Evolutionary conservation across 1,140 invertebrate genomes (phyloP), one percentile per base, ranked within the genome.

Genomic region (Euura saliciscinereae): DNA sequence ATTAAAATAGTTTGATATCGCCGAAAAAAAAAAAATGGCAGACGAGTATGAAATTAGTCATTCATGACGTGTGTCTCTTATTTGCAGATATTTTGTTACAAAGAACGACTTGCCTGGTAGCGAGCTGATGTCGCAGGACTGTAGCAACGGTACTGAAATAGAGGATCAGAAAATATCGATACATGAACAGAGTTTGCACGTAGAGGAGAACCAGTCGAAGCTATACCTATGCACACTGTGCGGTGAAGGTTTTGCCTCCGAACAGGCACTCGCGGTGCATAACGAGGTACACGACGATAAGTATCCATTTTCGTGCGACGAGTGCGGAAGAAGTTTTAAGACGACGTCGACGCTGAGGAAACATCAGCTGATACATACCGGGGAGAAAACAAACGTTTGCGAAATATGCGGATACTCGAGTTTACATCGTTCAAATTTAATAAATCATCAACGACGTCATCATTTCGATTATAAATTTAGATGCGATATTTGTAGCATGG

Each of bases 401-500:
- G 80, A 82, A n/a, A 78, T 73, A 4, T 88, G 86, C 66, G 82
- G 78, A 8, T 88, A 86, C 69, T 77, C 79, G 6, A 83, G 80
- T 11, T 68, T 79, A 0, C 76, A 85, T 69, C 78, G 77, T 43
- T 84, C 87, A 4, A 84, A 82, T 68, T 73, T 89, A 2, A 72
- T 77, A 0, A 79, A 74, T 1, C 86, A 89, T 77, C 77, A 86
- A 70, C 82, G 78, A 3, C 79, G 83, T 2, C 87, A 88, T 75
- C 80, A 82, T 11, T 75, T 84, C 46, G 83, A 88, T 42, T 88
- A 85, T 69, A 86, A 85, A 42, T 88, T 82, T 71, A 75, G 82
- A 6, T 96, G 94, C 85, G 93, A 95, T 75, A 84, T 90, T 0
- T 96, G 94, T 84, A 92, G 92, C 7, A 84, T 87, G 5, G 80